Base-by-base conservation (phyloP, 2,888 invertebrate species). In the Pelosia muscerda region DNA sequence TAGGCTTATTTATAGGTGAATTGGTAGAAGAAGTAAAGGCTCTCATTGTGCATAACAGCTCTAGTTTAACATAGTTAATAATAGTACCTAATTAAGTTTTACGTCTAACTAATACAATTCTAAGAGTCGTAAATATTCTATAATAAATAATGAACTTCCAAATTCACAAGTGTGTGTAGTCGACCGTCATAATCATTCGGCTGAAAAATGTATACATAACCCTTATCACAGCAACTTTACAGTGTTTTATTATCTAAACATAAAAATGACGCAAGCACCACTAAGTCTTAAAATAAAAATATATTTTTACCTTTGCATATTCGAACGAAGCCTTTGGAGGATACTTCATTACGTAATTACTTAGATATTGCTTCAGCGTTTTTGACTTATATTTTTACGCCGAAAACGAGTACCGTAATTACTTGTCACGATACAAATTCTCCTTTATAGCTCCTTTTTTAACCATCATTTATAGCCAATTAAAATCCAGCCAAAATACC, bases 391-490 rank as follows among this genome's bases (percentile, higher is more conserved):
- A 65, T 62, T 55, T 54, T 55, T 26, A 55, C 57, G 53, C 31
- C 64, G 42, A 38, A 66, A 74, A 66, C 49, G 56, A 63, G 56
- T 2, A 22, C 31, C 65, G 60, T 74, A 71, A 81, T 79, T 76
- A 74, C 63, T 70, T 74, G 63, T 69, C 65, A 66, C 31, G 63
- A 65, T 69, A 73, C 65, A 75, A n/a, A 75, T 72, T 76, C 71
- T 65, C 68, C 74, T 73, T 68, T 49, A 64, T 67, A 66, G 53
- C 42, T 25, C 38, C 23, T 66, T 64, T 31, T 22, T 63, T 49
- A 9, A 34, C 63, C 55, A 65, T 19, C 58, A 54, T 65, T 61
- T 15, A 56, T 67, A 67, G 42, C 53, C 22, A 26, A 68, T 64
- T 56, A 31, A 56, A 54, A 49, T 42, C 15, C 42, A 53, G 13